phyloP scores from a whole-genome alignment of 2,797 vertebrate species.

The Sebastes diaconus region DNA sequence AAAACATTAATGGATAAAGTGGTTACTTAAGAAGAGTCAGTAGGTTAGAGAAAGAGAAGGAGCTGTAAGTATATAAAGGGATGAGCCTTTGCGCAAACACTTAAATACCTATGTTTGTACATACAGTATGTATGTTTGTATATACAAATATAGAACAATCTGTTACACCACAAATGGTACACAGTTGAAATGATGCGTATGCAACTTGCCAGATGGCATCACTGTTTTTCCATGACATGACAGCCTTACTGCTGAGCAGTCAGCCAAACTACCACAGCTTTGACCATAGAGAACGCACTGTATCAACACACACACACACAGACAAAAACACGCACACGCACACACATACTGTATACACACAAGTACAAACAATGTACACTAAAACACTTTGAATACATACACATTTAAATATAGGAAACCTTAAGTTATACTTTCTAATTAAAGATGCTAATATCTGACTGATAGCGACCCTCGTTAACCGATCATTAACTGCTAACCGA shows the following conservation, averaged over 20 bases:
- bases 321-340: background rate
- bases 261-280: slow-evolving; percentile 9
- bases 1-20: background rate
- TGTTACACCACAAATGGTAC: slow-evolving; percentile 20
- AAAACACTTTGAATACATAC: background rate
- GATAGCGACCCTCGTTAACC: background rate
- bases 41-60: background rate
- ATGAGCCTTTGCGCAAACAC: background rate
- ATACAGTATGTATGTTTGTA: background rate
- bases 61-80: background rate
- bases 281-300: slow-evolving; percentile 8
- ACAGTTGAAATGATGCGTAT: slow-evolving; percentile 24
- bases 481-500: background rate
- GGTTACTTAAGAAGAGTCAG: background rate
- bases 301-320: background rate
- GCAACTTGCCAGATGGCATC: slow-evolving; percentile 46
- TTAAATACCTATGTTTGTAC: background rate
- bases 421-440: background rate
- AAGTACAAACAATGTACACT: background rate
- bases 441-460: background rate
- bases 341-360: background rate
- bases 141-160: slow-evolving; percentile 4
- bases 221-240: slow-evolving; percentile 13
- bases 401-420: background rate
- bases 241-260: slow-evolving; percentile 7